Percentiles rank a stretch among this genome's conserved stretches.
phyloP scores from a whole-genome alignment of 2,113 vertebrate genomes.

The Saccopteryx bilineata region DNA sequence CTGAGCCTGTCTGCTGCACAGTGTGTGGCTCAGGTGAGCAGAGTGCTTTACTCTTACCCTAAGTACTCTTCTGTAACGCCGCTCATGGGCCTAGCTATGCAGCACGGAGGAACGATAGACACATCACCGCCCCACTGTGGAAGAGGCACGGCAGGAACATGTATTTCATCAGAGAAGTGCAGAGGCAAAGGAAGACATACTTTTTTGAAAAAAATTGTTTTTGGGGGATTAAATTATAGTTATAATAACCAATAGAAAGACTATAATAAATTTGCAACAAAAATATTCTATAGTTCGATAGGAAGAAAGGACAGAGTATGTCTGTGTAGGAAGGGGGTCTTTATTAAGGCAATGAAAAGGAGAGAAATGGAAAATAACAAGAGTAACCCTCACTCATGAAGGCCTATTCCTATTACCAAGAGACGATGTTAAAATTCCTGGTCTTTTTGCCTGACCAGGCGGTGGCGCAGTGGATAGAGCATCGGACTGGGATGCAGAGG shows the following conservation, averaged over 20 bases:
- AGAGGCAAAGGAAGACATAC: background rate
- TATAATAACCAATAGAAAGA: background rate
- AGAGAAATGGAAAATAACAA: slow-evolving; percentile 33
- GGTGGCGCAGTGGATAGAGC: no score
- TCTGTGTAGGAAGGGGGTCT: background rate
- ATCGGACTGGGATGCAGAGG: no score
- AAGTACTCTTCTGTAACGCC: background rate
- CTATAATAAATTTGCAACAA: slow-evolving; percentile 28
- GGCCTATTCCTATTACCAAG: background rate
- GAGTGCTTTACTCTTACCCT: background rate
- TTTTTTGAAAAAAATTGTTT: background rate
- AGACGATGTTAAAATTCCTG: background rate
- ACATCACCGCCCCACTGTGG: no score
- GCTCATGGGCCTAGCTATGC: background rate
- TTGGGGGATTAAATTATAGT: background rate
- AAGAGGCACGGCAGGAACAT: background rate
- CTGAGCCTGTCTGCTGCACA: background rate
- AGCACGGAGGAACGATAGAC: background rate
- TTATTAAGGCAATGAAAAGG: background rate
- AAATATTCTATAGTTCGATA: background rate
- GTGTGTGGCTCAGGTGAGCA: background rate
- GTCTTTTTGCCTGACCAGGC: background rate
- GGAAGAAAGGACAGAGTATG: background rate
- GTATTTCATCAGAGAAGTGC: background rate
- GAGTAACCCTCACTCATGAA: background rate